Base-by-base conservation (phyloP, 2,797 vertebrate species). In the Anas acuta region DNA sequence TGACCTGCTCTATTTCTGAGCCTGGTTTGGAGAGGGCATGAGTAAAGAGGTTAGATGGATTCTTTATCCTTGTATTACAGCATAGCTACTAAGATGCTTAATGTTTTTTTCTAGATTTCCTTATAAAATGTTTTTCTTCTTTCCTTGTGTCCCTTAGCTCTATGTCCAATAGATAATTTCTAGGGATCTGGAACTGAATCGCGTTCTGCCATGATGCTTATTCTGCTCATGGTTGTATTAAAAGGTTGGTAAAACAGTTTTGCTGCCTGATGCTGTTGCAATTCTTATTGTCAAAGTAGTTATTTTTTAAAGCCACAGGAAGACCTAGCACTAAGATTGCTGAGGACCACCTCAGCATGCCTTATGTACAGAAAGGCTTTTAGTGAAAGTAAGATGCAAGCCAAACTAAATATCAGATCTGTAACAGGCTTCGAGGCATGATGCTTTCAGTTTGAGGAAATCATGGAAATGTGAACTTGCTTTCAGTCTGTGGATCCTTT, bases 1-100 rank as follows among this genome's bases (percentile, higher is more conserved):
- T 79, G 88, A 70, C 92, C 84, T 93, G 71, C 74, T 93, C 92
- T 81, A 35, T 94, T 94, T 94, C 80, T 94, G 90, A 84, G 53
- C 30, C 85, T 88, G 51, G 25, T 60, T 49, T 12, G 7, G 49
- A 74, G 80, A 73, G 14, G 35, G 21, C 51, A 47, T 9, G 37
- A 74, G 33, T 37, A 35, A 77, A 92, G 70, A 62, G 79, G 43
- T 39, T 8, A 62, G 64, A 26, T 57, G 22, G 30, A 23, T 84
- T 89, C 30, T 78, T 70, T 78, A 25, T 57, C 73, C 86, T 74
- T 8, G 16, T 79, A 1, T 43, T 43, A 35, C 14, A 65, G 1
- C 13, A 21, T 4, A 37, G 49, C 51, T 67, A 13, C 28, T 13
- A 25, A 57, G 71, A 83, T 30, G 47, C n/a, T n/a, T 21, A 1